Conservation (phyloP, 2,113 vertebrate species). For the Rhodinocichla rosea region DNA sequence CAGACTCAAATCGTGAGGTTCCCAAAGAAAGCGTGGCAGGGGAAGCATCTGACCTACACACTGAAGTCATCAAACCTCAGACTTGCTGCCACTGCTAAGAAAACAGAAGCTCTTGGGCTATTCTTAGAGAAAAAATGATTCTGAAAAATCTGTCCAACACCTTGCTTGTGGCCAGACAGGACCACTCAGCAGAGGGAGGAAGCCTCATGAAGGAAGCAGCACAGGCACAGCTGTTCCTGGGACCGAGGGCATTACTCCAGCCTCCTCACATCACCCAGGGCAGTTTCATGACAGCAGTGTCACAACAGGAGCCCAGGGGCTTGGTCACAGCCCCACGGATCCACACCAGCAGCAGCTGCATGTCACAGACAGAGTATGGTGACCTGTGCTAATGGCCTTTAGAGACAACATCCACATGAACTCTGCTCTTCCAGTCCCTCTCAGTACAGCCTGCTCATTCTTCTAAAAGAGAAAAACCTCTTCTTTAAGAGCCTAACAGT, state of each 20-base stretch:
- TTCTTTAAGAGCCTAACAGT: neutral
- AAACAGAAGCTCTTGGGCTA: neutral
- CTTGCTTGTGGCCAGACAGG: neutral
- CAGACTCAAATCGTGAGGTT: neutral
- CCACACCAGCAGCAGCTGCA: neutral
- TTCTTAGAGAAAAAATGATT: neutral
- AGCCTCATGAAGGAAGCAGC: neutral
- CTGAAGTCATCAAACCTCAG: neutral
- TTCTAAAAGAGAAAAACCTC: neutral
- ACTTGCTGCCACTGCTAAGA: neutral
- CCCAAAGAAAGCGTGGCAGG: neutral
- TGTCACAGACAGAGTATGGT: rapidly evolving
- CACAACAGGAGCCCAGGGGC: neutral
- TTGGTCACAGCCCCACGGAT: neutral
- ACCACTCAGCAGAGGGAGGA: neutral
- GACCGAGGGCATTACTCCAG: neutral
- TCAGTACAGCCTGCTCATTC: neutral
- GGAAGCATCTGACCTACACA: neutral
- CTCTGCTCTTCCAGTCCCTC: neutral
- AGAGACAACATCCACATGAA: neutral
- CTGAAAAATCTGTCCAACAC: neutral
- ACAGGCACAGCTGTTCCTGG: neutral
- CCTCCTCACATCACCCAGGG: neutral
- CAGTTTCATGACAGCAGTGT: neutral
- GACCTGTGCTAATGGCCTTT: neutral